These are phyloP conservation scores for Dermolepida albohirtum DNA, from an alignment of 2,888 invertebrate genomes.

Conservation along the genomic window DNA sequence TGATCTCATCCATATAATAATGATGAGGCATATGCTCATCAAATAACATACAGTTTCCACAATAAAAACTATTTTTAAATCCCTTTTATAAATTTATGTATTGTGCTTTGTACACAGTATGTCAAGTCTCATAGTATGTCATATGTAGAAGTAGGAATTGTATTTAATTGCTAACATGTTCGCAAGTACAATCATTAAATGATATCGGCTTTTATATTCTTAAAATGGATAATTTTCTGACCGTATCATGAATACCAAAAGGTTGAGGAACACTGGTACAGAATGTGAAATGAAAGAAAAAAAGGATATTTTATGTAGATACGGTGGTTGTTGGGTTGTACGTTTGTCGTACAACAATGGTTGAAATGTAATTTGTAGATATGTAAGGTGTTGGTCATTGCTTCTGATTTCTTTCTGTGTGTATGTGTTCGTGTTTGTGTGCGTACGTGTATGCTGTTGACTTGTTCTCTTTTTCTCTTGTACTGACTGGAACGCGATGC, in stretches of 20 bases:
- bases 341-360: constrained; percentile 49
- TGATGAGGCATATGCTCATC: no score
- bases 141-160: no score
- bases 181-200: no score
- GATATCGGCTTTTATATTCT: background rate
- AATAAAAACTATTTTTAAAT: no score
- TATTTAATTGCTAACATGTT: no score
- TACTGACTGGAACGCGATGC: constrained; percentile 19
- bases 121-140: no score
- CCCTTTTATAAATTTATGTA: no score
- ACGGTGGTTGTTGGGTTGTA: constrained; percentile 36
- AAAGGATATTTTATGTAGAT: constrained; percentile 44
- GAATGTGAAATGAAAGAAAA: constrained; percentile 36
- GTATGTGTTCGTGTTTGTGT: constrained; percentile 21
- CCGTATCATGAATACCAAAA: constrained; percentile 27
- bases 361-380: constrained; percentile 59
- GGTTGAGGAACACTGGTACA: constrained; percentile 34
- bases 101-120: no score
- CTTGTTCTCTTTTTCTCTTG: constrained; percentile 22
- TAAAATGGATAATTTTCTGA: background rate
- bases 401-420: constrained; percentile 37
- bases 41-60: no score
- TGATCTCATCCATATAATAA: no score
- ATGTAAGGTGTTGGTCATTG: constrained; percentile 52
- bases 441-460: constrained; percentile 25